phyloP scores from a whole-genome alignment of 2,797 vertebrate genomes.

The Rhadinocentrus ornatus region DNA sequence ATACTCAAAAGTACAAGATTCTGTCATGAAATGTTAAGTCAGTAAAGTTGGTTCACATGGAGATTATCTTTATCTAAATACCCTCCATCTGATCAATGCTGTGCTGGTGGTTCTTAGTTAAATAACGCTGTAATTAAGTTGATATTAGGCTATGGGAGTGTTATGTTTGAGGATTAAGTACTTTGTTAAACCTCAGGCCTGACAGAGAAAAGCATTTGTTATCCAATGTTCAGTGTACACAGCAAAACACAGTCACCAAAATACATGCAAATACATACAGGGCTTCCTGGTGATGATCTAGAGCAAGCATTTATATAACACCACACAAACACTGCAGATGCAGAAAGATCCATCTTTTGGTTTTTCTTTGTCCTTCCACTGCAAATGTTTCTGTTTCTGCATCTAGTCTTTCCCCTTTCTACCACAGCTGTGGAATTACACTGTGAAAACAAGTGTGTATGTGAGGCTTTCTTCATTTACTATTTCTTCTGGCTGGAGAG shows the following conservation, averaged over 20 bases:
- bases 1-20: neutral
- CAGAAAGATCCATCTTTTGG: conserved; percentile 7
- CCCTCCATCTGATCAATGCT: neutral
- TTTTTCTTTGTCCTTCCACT: neutral
- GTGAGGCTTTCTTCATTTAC: neutral
- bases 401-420: neutral
- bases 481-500: neutral
- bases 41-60: no score
- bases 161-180: neutral
- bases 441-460: neutral
- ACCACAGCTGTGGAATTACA: conserved; percentile 1
- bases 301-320: neutral
- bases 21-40: no score
- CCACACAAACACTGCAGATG: neutral
- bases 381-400: conserved; percentile 3
- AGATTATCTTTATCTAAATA: neutral
- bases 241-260: neutral
- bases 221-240: neutral
- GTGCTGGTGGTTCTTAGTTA: neutral
- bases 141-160: neutral
- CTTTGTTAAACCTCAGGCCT: no score
- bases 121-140: neutral
- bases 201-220: no score
- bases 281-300: neutral
- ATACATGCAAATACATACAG: conserved; percentile 6